These are phyloP conservation scores for Portunus trituberculatus DNA, from an alignment of 1,140 invertebrate species.

Conservation along the genomic window DNA sequence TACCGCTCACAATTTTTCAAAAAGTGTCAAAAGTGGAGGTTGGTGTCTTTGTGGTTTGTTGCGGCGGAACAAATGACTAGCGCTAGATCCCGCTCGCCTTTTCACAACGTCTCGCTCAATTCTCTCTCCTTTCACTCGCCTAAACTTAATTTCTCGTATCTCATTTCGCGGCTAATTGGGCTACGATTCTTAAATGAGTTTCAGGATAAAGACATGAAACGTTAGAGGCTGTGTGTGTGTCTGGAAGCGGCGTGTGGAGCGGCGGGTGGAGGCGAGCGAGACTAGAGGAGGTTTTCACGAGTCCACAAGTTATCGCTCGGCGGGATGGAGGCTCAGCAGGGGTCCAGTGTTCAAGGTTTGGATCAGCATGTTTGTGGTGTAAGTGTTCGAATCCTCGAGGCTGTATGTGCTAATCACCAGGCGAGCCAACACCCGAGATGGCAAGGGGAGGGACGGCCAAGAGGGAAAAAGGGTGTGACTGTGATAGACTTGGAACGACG, in stretches of 20 bases:
- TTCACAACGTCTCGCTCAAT: not conserved
- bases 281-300: not conserved
- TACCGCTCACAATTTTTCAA: constrained; percentile 75
- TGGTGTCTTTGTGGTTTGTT: constrained; percentile 72
- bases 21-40: constrained; percentile 73
- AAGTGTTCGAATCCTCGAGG: constrained; percentile 58
- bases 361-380: constrained; percentile 74
- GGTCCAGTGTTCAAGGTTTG: constrained; percentile 58
- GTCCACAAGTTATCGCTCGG: constrained; percentile 61
- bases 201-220: not conserved
- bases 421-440: not conserved
- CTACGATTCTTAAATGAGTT: not conserved
- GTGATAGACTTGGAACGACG: not conserved
- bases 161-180: not conserved
- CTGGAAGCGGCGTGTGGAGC: not conserved
- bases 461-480: not conserved
- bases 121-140: not conserved
- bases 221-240: not conserved
- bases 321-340: constrained; percentile 53
- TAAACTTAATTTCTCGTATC: not conserved
- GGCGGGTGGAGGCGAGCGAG: not conserved
- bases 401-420: constrained; percentile 53
- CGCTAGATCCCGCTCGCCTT: not conserved
- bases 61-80: constrained; percentile 73
- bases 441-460: not conserved